A percentile compares a stretch with the other conserved stretches of the same genome.
These are phyloP conservation scores for Drosophila atroscutellata DNA, from an alignment of 2,888 invertebrate species.

Conservation along the genomic window DNA sequence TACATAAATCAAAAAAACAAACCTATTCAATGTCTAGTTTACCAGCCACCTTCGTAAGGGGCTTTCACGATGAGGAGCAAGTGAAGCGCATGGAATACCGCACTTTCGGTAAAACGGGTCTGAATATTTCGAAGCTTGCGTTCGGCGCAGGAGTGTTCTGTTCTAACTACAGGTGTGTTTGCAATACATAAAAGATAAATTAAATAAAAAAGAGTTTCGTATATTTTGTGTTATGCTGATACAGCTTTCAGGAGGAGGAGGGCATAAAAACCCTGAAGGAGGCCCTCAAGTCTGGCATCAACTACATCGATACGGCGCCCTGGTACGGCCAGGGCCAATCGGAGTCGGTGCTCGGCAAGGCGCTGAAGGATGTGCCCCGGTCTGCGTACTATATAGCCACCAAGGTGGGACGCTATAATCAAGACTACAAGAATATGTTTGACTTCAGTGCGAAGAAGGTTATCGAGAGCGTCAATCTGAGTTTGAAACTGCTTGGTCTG, in stretches of 20 bases:
- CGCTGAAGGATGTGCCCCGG: conserved; percentile 91
- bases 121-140: conserved; percentile 90
- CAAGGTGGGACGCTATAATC: conserved; percentile 94
- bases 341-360: conserved; percentile 93
- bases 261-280: conserved; percentile 89
- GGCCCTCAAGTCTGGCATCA: conserved; percentile 92
- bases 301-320: conserved; percentile 96
- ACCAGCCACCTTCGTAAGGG: conserved; percentile 88
- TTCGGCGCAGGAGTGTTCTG: conserved; percentile 92
- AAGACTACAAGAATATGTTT: conserved; percentile 90
- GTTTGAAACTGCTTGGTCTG: conserved; percentile 90
- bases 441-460: conserved; percentile 93
- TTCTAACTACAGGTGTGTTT: conserved; percentile 87
- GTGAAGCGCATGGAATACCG: conserved; percentile 90
- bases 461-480: conserved; percentile 90
- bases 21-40: conserved; percentile 51
- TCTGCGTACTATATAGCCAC: conserved; percentile 95
- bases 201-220: background rate
- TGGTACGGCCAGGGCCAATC: conserved; percentile 96
- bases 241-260: conserved; percentile 87
- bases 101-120: conserved; percentile 89
- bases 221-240: background rate
- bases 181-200: background rate
- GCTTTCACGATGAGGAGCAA: conserved; percentile 87
- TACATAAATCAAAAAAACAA: background rate